phyloP scores from a whole-genome alignment of 2,888 invertebrate genomes.

The Plusia festucae region DNA sequence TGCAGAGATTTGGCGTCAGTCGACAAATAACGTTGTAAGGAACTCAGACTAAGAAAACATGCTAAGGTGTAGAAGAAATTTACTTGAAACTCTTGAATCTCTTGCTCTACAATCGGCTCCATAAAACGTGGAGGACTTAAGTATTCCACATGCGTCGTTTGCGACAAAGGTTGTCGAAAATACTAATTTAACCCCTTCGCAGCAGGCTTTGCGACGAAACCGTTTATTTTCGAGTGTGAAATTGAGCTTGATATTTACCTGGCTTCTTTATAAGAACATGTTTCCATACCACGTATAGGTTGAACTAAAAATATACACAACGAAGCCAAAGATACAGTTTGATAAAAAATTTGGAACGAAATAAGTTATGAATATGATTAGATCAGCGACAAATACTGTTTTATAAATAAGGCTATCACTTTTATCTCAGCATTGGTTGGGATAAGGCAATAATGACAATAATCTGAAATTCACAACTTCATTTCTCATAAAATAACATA shows the following conservation, averaged over 20 bases:
- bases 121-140: conserved; percentile 57
- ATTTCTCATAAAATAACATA: conserved; percentile 38
- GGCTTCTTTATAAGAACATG: conserved; percentile 32
- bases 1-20: conserved; percentile 53
- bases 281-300: not conserved
- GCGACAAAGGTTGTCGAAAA: conserved; percentile 57
- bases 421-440: conserved; percentile 6
- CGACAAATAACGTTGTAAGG: conserved; percentile 52
- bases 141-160: conserved; percentile 55
- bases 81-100: conserved; percentile 36
- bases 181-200: conserved; percentile 59
- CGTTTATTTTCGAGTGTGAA: conserved; percentile 53
- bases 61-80: conserved; percentile 50
- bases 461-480: conserved; percentile 34
- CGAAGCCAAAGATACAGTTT: not conserved
- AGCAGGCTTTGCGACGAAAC: conserved; percentile 48
- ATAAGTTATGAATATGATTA: not conserved
- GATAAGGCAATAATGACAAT: conserved; percentile 27
- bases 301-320: not conserved
- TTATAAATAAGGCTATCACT: not conserved
- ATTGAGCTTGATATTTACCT: conserved; percentile 41
- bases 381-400: not conserved
- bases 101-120: conserved; percentile 41
- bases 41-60: conserved; percentile 43
- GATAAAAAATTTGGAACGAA: not conserved